phyloP scores from a whole-genome alignment of 2,797 vertebrate species.

The Rhinichthys osculus region DNA sequence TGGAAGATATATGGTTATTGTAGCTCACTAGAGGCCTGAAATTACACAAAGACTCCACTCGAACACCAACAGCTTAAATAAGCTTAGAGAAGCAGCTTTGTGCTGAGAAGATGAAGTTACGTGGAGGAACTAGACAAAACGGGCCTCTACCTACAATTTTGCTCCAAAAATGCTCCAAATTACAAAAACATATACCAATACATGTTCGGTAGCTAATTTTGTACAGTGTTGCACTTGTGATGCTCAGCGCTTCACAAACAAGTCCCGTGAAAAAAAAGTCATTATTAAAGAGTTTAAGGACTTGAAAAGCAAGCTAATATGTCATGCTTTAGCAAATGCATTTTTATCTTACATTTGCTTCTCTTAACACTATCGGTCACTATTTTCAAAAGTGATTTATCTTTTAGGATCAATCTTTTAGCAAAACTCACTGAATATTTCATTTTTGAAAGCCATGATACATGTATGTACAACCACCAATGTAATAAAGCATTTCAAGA shows the following conservation, averaged over 20 bases:
- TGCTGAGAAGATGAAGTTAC: background rate
- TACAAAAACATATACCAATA: background rate
- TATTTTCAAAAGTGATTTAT: background rate
- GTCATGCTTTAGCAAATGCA: background rate
- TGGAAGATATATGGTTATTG: constrained; percentile 63
- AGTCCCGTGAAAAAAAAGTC: background rate
- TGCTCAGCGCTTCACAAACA: background rate
- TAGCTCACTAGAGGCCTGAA: constrained; percentile 49
- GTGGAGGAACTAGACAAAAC: background rate
- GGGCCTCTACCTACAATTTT: background rate
- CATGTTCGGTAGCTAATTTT: background rate
- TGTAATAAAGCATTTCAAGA: background rate
- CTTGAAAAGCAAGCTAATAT: background rate
- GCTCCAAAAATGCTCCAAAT: background rate
- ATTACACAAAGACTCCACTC: background rate
- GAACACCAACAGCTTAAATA: constrained; percentile 19
- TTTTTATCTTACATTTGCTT: background rate
- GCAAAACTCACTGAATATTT: background rate
- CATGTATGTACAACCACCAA: background rate
- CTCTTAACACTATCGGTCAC: background rate
- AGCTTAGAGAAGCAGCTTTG: constrained; percentile 1
- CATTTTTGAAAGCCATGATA: background rate
- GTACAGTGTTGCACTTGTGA: no score
- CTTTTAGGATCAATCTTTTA: background rate
- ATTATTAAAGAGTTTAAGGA: background rate